These are phyloP conservation scores for Ardeotis arabs DNA, from an alignment of 2,113 vertebrate genomes.

Conservation along the genomic window DNA sequence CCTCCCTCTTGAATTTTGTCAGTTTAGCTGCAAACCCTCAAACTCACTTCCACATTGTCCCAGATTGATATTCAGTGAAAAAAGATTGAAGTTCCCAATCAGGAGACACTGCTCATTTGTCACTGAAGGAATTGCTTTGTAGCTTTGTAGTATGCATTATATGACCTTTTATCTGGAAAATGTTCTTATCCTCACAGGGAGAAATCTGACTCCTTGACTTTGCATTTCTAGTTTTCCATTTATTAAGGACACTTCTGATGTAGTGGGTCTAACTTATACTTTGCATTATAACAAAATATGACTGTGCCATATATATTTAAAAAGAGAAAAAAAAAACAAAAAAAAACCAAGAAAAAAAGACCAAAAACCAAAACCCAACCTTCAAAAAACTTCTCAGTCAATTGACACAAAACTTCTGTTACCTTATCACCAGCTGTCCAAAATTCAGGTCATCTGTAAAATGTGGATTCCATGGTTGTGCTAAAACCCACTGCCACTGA, in stretches of 20 bases:
- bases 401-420: not conserved
- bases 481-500: not conserved
- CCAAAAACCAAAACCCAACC: too few species aligned
- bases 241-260: not conserved
- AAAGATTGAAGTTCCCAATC: not conserved
- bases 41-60: not conserved
- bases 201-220: not conserved
- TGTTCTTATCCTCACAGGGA: not conserved
- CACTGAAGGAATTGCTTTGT: not conserved
- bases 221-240: not conserved
- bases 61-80: not conserved
- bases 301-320: not conserved
- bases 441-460: not conserved
- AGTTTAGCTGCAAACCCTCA: not conserved
- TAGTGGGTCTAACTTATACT: not conserved
- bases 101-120: not conserved
- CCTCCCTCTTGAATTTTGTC: not conserved
- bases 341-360: too few species aligned
- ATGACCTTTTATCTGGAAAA: not conserved
- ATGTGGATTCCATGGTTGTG: not conserved
- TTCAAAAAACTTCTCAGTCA: not conserved
- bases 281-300: not conserved
- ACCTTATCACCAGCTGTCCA: not conserved
- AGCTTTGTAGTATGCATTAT: not conserved
- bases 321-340: too few species aligned